Base-by-base conservation (phyloP, 2,888 invertebrate species). In the Parochlus steinenii region DNA sequence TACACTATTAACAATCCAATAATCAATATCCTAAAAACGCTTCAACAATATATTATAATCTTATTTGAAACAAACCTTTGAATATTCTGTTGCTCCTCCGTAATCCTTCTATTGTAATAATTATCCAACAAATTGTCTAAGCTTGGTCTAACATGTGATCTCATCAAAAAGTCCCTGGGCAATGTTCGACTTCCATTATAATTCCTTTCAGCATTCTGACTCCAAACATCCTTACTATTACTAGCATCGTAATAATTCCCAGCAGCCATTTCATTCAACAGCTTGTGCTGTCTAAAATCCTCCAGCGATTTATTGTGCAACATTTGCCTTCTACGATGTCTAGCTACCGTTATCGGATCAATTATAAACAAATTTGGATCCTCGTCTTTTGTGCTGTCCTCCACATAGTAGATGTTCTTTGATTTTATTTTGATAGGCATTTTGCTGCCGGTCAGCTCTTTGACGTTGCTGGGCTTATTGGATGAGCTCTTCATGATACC, bases 351-450 rank as follows among this genome's bases (percentile, higher is more conserved):
- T 11, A 14, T 12, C n/a, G 34, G 34, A 28, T 43, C 44, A 10
- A 42, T 41, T n/a, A 47, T 45, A 30, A 46, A 48, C 16, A 45
- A 40, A 27, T 37, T 41, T 6, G 36, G 36, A 11, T 42, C 45
- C 5, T 42, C 42, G 1, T 37, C 34, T 11, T 27, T 18, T 7
- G 16, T 24, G 23, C 42, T 37, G 20, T 42, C 49, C 34, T 50
- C 48, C 30, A 58, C 56, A 37, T 51, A 56, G 43, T 58, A 58
- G 20, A 56, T 58, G 39, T 58, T 54, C 40, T 56, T 58, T 4
- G 34, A 27, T 4, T n/a, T n/a, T n/a, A n/a, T n/a, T n/a, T n/a
- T n/a, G n/a, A n/a, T n/a, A n/a, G n/a, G n/a, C n/a, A n/a, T n/a
- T n/a, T n/a, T n/a, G n/a, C n/a, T n/a, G n/a, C n/a, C n/a, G n/a